Evolutionary conservation across 23 tunicate genomes (phyloP).

Genomic region (Corella eumyota): DNA sequence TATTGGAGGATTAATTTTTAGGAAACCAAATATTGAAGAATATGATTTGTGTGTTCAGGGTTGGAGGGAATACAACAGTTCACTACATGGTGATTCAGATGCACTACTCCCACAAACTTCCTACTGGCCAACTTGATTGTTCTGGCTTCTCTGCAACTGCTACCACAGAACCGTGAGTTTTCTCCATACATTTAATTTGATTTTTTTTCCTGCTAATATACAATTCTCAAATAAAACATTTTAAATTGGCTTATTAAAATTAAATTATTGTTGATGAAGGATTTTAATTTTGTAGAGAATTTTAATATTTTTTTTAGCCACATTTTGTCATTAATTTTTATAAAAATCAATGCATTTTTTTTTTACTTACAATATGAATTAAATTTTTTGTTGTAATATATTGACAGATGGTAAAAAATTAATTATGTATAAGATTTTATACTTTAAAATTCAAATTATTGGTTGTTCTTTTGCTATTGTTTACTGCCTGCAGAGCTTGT

Average conservation of each 20-base stretch:
- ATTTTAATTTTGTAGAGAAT: no score
- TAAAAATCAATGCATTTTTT: no score
- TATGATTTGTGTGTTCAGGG: slow-evolving; percentile 9
- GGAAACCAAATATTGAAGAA: neutral
- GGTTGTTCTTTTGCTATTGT: no score
- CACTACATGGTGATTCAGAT: slow-evolving; percentile 63
- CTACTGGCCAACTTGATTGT: slow-evolving; percentile 32
- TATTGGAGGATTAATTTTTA: neutral
- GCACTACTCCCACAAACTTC: slow-evolving; percentile 47
- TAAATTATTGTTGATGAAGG: neutral
- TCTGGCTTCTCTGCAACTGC: slow-evolving; percentile 35
- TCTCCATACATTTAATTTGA: neutral
- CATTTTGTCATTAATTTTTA: no score
- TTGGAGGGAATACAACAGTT: slow-evolving; percentile 29
- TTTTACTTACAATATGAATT: no score
- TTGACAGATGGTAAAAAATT: no score
- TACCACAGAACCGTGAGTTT: slow-evolving; percentile 40
- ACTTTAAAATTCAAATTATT: no score
- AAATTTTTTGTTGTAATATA: no score
- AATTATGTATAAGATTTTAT: no score
- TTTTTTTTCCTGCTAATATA: neutral
- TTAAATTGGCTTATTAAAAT: neutral
- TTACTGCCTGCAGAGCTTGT: no score
- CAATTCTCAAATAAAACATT: neutral
- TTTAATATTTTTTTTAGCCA: no score